Evolutionary conservation across 2,888 invertebrate genomes (phyloP), one percentile per base, ranked within the genome.

Genomic region (Erpobdella octoculata): DNA sequence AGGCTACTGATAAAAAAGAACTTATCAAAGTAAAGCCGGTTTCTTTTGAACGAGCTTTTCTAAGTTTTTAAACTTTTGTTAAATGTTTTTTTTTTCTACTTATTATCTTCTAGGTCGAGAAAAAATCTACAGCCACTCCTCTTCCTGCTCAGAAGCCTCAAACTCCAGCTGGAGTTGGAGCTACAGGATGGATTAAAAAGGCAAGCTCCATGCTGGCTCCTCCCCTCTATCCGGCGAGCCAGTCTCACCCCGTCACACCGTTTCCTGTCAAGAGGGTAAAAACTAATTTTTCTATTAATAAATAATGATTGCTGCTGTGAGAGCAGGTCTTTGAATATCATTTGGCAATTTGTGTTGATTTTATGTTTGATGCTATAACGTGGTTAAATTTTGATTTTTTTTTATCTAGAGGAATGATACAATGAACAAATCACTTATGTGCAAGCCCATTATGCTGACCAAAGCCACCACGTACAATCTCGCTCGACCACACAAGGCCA

Each of bases 361-460:
- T 53, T 53, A 8, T n/a, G 18, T 53, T n/a, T n/a, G 8, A 25
- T 4, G 53, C n/a, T 41, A 12, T 53, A 25, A 25, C 8, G 18
- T 12, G 21, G 28, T 8, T 6, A 33, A 12, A 62, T 9, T 12
- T 62, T 2, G 33, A 28, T 33, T 6, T 62, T 62, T 33, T 6
- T 62, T 2, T 1, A 33, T 62, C 12, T 31, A 62, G 62, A 62
- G 38, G 12, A 59, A 37, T 37, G 67, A 71, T 46, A 67, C 67
- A n/a, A 53, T 67, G 71, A 71, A 71, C 66, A 71, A 71, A 35
- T 71, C 71, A n/a, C 59, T 71, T 21, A 71, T 71, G 71, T 71
- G 71, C 59, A 71, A 71, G 58, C 71, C 71, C 28, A 71, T 71
- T 37, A 67, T 71, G 67, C 37, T 71, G 46, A 67, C 71, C 37